A percentile compares a stretch with the other conserved stretches of the same genome.
phyloP scores from a whole-genome alignment of 2,113 vertebrate species.

The Sapajus apella region DNA sequence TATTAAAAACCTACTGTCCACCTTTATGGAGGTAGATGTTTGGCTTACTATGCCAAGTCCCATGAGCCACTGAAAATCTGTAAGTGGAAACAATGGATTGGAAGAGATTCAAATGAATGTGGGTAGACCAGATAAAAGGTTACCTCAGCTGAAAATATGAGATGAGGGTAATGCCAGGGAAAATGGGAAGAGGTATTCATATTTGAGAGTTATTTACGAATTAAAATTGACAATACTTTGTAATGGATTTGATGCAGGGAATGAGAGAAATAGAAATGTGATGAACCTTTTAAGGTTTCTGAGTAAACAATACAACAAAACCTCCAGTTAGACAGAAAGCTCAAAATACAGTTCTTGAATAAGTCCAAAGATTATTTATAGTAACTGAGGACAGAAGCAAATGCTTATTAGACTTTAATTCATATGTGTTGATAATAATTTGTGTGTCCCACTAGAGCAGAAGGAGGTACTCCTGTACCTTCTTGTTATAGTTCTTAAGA shows the following conservation, averaged over 20 bases:
- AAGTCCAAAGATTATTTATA: neutral
- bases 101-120: neutral
- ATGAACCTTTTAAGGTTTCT: neutral
- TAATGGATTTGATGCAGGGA: neutral
- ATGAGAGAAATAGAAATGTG: neutral
- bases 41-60: neutral
- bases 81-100: neutral
- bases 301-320: conserved; percentile 7
- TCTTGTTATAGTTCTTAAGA: neutral
- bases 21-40: neutral
- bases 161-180: neutral
- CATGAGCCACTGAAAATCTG: neutral
- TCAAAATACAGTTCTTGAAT: neutral
- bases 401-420: neutral
- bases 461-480: neutral
- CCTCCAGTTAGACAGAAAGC: neutral
- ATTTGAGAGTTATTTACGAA: neutral
- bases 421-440: neutral
- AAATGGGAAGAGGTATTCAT: neutral
- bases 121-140: neutral
- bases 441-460: neutral
- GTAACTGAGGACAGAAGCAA: neutral
- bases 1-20: neutral
- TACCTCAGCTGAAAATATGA: neutral
- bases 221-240: neutral